Evolutionary conservation across 2,888 invertebrate species (phyloP).

Genomic region (Diloba caeruleocephala): DNA sequence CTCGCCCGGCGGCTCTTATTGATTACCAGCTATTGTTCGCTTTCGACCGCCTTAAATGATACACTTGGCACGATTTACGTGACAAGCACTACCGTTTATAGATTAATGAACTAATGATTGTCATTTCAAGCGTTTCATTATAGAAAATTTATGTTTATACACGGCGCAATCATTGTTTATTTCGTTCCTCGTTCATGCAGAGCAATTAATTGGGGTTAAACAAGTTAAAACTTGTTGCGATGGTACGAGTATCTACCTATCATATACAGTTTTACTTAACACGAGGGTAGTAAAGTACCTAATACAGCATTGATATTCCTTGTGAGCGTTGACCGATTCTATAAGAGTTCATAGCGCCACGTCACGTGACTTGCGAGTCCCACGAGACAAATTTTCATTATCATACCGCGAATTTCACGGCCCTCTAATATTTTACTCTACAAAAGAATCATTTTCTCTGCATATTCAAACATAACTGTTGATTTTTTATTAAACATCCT

Average conservation of each 20-base stretch:
- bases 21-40: slow-evolving; percentile 86
- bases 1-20: slow-evolving; percentile 80
- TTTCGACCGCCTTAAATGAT: slow-evolving; percentile 82
- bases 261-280: slow-evolving; percentile 10
- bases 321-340: slow-evolving; percentile 45
- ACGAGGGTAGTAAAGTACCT: slow-evolving; percentile 24
- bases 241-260: too few species aligned
- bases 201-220: slow-evolving; percentile 9
- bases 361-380: slow-evolving; percentile 47
- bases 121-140: slow-evolving; percentile 53
- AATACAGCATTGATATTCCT: slow-evolving; percentile 33
- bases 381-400: slow-evolving; percentile 52
- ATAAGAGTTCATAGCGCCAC: slow-evolving; percentile 45
- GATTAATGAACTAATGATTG: slow-evolving; percentile 73
- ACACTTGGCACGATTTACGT: slow-evolving; percentile 80
- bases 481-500: slow-evolving; percentile 8
- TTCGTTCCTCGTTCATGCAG: slow-evolving; percentile 15
- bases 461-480: slow-evolving; percentile 8
- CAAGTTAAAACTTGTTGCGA: too few species aligned
- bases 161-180: slow-evolving; percentile 20
- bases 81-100: slow-evolving; percentile 71
- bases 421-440: slow-evolving; percentile 49
- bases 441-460: slow-evolving; percentile 38
- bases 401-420: slow-evolving; percentile 50
- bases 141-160: slow-evolving; percentile 44